These are phyloP conservation scores for Selene dorsalis DNA, from an alignment of 2,797 vertebrate species.

Conservation along the genomic window DNA sequence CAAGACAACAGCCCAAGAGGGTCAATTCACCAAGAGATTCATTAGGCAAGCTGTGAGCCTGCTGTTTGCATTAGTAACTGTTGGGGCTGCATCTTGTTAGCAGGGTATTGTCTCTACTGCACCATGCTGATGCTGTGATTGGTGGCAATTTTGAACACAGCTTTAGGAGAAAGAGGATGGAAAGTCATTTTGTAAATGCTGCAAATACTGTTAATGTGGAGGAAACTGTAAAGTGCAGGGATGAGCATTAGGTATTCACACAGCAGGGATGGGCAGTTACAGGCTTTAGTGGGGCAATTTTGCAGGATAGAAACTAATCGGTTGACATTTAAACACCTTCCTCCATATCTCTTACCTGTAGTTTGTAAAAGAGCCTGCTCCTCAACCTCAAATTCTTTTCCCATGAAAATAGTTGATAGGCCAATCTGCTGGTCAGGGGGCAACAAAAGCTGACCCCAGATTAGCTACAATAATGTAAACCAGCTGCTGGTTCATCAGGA, in stretches of 20 bases:
- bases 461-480: constrained; percentile 70
- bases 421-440: constrained; percentile 53
- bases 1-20: constrained; percentile 68
- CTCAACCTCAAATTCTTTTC: constrained; percentile 37
- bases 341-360: constrained; percentile 24
- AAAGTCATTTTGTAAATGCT: constrained; percentile 37
- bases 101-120: constrained; percentile 52
- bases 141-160: constrained; percentile 61
- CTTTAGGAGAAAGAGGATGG: constrained; percentile 44
- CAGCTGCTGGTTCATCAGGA: constrained; percentile 67
- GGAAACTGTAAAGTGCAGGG: constrained; percentile 27
- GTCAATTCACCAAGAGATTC: constrained; percentile 65
- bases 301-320: constrained; percentile 42
- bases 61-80: constrained; percentile 73
- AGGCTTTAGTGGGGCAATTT: constrained; percentile 49
- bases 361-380: constrained; percentile 28
- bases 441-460: constrained; percentile 60
- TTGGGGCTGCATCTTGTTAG: constrained; percentile 67
- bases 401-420: constrained; percentile 51
- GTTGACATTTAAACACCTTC: constrained; percentile 50
- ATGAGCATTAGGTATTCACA: constrained; percentile 29
- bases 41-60: constrained; percentile 66
- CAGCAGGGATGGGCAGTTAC: constrained; percentile 51
- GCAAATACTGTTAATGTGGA: constrained; percentile 31
- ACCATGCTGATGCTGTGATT: constrained; percentile 64